Evolutionary conservation across 2,888 invertebrate genomes (phyloP).

Genomic region (Acronicta aceris): DNA sequence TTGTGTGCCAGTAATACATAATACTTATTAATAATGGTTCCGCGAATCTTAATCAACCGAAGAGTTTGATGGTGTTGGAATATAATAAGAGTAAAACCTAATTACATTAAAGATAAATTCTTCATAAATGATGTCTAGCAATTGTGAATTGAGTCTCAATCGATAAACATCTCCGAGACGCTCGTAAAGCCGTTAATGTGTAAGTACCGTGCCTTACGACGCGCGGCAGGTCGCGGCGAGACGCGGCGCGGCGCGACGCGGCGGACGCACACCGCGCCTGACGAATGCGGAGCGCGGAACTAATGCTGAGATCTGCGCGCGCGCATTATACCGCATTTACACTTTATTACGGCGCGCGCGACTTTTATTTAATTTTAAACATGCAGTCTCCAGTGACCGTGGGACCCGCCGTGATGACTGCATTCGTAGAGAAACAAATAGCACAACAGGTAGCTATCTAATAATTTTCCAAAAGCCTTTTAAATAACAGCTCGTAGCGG

Average conservation of each 20-base stretch:
- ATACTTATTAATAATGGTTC: constrained; percentile 9
- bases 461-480: constrained; percentile 30
- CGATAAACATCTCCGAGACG: constrained; percentile 49
- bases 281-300: constrained; percentile 76
- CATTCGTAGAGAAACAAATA: constrained; percentile 28
- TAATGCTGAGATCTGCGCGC: constrained; percentile 63
- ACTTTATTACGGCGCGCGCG: constrained; percentile 62
- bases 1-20: constrained; percentile 1
- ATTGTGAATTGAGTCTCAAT: constrained; percentile 37
- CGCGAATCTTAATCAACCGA: constrained; percentile 8
- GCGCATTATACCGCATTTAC: constrained; percentile 62
- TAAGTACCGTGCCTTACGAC: constrained; percentile 48
- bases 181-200: constrained; percentile 53
- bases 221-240: constrained; percentile 28
- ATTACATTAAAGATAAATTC: constrained; percentile 42
- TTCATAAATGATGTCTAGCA: constrained; percentile 45
- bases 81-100: constrained; percentile 32
- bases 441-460: constrained; percentile 10
- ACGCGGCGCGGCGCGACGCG: constrained; percentile 37
- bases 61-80: constrained; percentile 7
- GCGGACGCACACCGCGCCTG: constrained; percentile 70
- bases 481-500: constrained; percentile 7
- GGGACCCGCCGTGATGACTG: constrained; percentile 39
- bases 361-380: constrained; percentile 61
- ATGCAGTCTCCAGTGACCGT: constrained; percentile 34